phyloP scores from a whole-genome alignment of 2,888 invertebrate genomes.

The Byasa hedistus region DNA sequence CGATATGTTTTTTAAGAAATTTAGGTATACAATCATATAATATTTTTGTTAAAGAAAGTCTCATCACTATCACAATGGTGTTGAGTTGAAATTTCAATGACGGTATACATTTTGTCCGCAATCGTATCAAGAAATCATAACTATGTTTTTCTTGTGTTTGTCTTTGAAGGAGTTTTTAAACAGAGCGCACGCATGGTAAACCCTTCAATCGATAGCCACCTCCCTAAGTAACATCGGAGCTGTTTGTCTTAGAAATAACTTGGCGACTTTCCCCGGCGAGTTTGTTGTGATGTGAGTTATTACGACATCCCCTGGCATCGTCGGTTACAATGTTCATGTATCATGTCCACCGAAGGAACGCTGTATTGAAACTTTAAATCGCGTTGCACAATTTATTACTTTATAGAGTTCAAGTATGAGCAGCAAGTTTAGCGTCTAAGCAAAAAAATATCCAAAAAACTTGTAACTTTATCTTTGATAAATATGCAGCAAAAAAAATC shows the following conservation, averaged over 20 bases:
- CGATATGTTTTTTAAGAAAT: constrained; percentile 46
- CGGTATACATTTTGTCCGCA: constrained; percentile 11
- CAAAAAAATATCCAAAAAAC: background rate
- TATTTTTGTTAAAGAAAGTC: constrained; percentile 3
- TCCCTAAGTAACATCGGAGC: constrained; percentile 63
- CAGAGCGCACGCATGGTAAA: constrained; percentile 59
- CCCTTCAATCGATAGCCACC: constrained; percentile 63
- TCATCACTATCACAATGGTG: constrained; percentile 8
- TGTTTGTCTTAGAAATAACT: constrained; percentile 75
- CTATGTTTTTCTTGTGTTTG: constrained; percentile 73
- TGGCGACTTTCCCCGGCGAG: constrained; percentile 57
- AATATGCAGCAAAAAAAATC: constrained; percentile 5
- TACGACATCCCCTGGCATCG: constrained; percentile 55
- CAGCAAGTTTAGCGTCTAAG: constrained; percentile 1
- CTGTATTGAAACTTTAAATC: constrained; percentile 36
- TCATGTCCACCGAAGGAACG: constrained; percentile 36
- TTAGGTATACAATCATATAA: constrained; percentile 30
- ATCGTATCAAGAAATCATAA: constrained; percentile 49
- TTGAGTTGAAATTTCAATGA: constrained; percentile 38
- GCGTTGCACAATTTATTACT: constrained; percentile 30
- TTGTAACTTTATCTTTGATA: constrained; percentile 6
- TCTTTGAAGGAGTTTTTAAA: constrained; percentile 73
- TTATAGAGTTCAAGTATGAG: constrained; percentile 16
- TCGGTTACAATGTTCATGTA: constrained; percentile 49
- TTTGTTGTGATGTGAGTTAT: constrained; percentile 50